These are phyloP conservation scores for Melanchra persicariae DNA, from an alignment of 2,888 invertebrate genomes.

Conservation along the genomic window DNA sequence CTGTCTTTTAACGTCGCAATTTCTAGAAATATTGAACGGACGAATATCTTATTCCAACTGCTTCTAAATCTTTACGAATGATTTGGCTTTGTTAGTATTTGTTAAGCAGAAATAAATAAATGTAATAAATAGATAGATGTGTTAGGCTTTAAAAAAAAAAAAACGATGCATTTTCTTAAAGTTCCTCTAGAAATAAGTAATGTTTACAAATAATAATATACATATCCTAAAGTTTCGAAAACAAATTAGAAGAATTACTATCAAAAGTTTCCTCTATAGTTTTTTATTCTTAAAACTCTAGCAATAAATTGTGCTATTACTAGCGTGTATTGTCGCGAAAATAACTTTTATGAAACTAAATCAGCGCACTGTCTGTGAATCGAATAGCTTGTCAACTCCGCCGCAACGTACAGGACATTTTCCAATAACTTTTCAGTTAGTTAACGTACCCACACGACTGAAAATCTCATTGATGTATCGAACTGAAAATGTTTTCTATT, in stretches of 20 bases:
- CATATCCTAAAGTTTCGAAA: too few relatives aligned
- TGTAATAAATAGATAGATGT: too few relatives aligned
- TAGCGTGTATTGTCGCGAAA: neutral
- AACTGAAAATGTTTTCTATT: neutral
- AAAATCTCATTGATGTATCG: neutral
- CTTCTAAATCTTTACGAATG: too few relatives aligned
- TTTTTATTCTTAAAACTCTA: neutral
- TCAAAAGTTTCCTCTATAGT: too few relatives aligned
- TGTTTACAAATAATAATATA: too few relatives aligned
- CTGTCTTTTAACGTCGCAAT: neutral
- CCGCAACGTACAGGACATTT: neutral
- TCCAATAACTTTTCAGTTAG: conserved; percentile 20
- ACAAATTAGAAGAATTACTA: too few relatives aligned
- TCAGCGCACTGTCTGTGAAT: neutral
- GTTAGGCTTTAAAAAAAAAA: too few relatives aligned
- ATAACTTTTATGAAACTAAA: neutral
- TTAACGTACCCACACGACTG: neutral
- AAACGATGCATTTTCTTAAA: too few relatives aligned
- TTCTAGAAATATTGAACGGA: neutral
- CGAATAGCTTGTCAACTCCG: conserved; percentile 20
- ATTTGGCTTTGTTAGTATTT: too few relatives aligned
- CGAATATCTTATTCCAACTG: neutral
- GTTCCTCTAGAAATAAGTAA: too few relatives aligned
- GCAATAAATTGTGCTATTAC: too few relatives aligned
- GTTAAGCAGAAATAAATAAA: too few relatives aligned